Evolutionary conservation across 2,888 invertebrate species (phyloP).

Genomic region (Chelonus formosanus): DNA sequence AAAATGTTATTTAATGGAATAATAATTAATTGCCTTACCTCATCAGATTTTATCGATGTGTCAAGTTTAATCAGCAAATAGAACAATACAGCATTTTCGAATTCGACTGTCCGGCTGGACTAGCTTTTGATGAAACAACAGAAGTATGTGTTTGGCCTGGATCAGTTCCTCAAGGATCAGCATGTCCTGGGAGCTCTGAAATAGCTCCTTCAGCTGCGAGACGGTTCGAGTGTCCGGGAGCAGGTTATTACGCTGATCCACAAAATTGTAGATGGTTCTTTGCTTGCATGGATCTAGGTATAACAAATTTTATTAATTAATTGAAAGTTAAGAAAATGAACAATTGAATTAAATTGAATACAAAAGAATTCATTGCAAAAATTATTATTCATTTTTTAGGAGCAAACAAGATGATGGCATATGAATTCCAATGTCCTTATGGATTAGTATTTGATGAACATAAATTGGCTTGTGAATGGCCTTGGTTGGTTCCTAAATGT

Average conservation of each 20-base stretch:
- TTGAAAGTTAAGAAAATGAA: no score
- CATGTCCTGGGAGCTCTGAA: conserved; percentile 81
- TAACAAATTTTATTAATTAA: conserved; percentile 53
- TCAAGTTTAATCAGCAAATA: conserved; percentile 79
- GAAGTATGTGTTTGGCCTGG: conserved; percentile 87
- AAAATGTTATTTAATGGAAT: no score
- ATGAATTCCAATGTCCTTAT: conserved; percentile 84
- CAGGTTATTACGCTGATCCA: conserved; percentile 82
- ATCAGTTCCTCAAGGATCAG: conserved; percentile 74
- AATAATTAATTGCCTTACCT: neutral
- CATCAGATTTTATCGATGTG: conserved; percentile 78
- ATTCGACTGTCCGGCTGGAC: conserved; percentile 81
- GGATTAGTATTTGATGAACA: conserved; percentile 80
- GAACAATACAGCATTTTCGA: conserved; percentile 82
- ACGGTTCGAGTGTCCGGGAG: conserved; percentile 75
- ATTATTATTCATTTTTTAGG: conserved; percentile 46
- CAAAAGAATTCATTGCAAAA: no score
- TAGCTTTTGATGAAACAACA: conserved; percentile 79
- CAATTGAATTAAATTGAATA: no score
- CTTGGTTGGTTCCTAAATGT: conserved; percentile 77
- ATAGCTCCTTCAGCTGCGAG: conserved; percentile 77
- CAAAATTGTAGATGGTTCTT: conserved; percentile 87
- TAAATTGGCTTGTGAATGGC: conserved; percentile 79
- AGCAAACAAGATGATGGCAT: conserved; percentile 69
- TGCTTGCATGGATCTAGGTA: conserved; percentile 79